Conservation (phyloP, 2,888 invertebrate species). For the Tipula lateralis region DNA sequence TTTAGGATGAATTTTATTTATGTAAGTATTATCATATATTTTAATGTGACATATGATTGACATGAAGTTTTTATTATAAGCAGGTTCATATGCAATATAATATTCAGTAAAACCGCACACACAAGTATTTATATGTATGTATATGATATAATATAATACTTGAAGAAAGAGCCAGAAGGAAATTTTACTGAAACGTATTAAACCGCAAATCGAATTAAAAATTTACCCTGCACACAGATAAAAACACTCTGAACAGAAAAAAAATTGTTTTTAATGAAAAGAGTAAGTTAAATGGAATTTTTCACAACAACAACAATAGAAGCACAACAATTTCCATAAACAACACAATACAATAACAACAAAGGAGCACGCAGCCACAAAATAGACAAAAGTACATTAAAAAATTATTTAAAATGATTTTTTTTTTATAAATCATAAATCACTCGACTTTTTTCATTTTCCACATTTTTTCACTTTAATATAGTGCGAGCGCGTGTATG, state of each 20-base stretch:
- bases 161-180: neutral
- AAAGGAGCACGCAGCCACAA: neutral
- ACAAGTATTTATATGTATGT: no score
- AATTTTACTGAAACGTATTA: neutral
- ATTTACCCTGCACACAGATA: neutral
- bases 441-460: conserved; percentile 8
- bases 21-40: neutral
- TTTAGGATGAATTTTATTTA: neutral
- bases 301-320: neutral
- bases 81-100: neutral
- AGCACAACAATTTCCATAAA: neutral
- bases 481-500: neutral
- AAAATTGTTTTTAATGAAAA: neutral
- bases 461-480: conserved; percentile 15
- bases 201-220: conserved; percentile 13
- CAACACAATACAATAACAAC: neutral
- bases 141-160: no score
- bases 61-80: neutral
- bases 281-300: neutral
- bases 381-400: neutral
- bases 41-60: neutral
- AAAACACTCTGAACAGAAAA: neutral
- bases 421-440: neutral
- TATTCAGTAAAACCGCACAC: neutral
- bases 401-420: neutral